These are phyloP conservation scores for Molossus molossus DNA, from an alignment of 2,797 vertebrate genomes.

Conservation along the genomic window DNA sequence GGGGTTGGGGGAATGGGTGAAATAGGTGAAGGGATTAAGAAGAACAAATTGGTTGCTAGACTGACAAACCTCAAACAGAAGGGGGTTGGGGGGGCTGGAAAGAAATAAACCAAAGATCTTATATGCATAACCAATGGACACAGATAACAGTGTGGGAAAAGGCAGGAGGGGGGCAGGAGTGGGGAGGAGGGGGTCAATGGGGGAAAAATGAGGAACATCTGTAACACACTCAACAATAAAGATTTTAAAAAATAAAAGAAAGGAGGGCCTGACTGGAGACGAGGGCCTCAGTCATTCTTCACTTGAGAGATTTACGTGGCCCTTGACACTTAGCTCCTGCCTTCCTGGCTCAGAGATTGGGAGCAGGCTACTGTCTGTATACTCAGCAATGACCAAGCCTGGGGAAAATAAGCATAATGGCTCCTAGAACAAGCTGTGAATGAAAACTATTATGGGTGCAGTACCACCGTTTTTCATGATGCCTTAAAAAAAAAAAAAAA, in stretches of 20 bases:
- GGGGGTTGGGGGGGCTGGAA: no score
- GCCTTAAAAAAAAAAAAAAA: not conserved
- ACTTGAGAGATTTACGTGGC: not conserved
- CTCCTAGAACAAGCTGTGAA: slow-evolving; percentile 46
- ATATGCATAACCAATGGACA: no score
- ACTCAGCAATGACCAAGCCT: not conserved
- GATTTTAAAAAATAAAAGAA: not conserved
- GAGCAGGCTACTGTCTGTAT: not conserved
- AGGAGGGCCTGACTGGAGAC: not conserved
- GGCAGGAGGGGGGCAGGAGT: no score
- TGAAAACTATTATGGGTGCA: slow-evolving; percentile 25
- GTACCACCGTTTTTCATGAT: not conserved
- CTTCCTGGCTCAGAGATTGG: not conserved
- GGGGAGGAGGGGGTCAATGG: no score
- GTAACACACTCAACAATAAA: no score
- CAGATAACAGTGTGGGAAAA: no score
- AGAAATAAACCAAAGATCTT: no score
- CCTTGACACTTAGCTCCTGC: not conserved
- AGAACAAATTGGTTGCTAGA: no score
- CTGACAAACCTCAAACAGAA: no score
- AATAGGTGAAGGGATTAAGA: no score
- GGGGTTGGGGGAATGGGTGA: no score
- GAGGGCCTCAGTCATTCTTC: not conserved
- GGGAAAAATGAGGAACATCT: no score
- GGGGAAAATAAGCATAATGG: not conserved